Evolutionary conservation across 2,797 vertebrate genomes (phyloP).

Genomic region (Setipinna tenuifilis): DNA sequence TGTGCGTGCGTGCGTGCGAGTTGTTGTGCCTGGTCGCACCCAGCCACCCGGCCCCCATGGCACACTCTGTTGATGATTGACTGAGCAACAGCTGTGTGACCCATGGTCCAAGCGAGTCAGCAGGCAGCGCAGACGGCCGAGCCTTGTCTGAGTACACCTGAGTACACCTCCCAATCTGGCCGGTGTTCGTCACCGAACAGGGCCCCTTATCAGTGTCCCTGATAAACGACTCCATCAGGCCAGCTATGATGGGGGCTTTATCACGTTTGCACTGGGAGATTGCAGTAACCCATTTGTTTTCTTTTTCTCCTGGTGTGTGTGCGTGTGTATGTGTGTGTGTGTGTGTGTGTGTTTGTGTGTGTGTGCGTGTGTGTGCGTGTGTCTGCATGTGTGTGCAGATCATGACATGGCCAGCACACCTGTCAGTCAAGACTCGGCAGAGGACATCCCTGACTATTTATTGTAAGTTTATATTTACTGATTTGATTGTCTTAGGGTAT

Average conservation of each 20-base stretch:
- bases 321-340: conserved; percentile 45
- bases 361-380: conserved; percentile 44
- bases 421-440: conserved; percentile 64
- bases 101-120: conserved; percentile 66
- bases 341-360: conserved; percentile 46
- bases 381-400: conserved; percentile 61
- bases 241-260: conserved; percentile 58
- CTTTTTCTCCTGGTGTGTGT: conserved; percentile 27
- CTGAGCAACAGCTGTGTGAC: conserved; percentile 74
- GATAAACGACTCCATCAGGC: conserved; percentile 64
- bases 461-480: conserved; percentile 74
- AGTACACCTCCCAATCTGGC: conserved; percentile 53
- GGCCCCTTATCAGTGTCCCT: conserved; percentile 61
- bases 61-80: conserved; percentile 75
- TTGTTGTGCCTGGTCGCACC: not conserved
- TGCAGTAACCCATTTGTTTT: conserved; percentile 55
- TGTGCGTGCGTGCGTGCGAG: conserved; percentile 5
- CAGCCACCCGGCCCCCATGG: conserved; percentile 3
- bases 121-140: conserved; percentile 54
- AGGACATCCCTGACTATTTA: conserved; percentile 81
- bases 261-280: conserved; percentile 65
- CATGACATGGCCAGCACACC: conserved; percentile 70
- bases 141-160: conserved; percentile 24
- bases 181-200: conserved; percentile 58
- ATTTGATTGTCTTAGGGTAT: not conserved